Percentiles rank a stretch among this genome's conserved stretches.
Evolutionary conservation across 2,113 vertebrate genomes (phyloP).

Genomic region (Apaloderma vittatum): DNA sequence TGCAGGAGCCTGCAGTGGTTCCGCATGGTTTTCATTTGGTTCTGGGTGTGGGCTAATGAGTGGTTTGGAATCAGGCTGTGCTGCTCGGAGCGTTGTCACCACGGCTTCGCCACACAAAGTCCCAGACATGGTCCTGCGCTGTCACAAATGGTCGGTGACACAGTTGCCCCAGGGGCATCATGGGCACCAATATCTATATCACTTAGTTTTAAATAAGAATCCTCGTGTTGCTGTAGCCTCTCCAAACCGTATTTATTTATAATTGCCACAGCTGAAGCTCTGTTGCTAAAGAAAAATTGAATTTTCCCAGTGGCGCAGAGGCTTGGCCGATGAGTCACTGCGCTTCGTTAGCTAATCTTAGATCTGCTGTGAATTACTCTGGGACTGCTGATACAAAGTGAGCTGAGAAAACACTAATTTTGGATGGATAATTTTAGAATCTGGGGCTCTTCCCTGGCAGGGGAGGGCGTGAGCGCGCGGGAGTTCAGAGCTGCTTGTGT

Average conservation of each 20-base stretch:
- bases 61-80: not conserved
- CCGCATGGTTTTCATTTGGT: not conserved
- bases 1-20: not conserved
- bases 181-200: accelerated
- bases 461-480: not conserved
- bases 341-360: not conserved
- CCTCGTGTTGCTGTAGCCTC: not conserved
- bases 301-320: not conserved
- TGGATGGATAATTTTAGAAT: not conserved
- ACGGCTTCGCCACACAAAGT: accelerated
- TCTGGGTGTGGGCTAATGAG: not conserved
- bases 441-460: conserved; percentile 3
- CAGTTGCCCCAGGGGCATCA: accelerated
- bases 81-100: not conserved
- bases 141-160: accelerated
- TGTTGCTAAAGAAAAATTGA: not conserved
- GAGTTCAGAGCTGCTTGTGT: not conserved
- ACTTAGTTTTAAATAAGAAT: not conserved
- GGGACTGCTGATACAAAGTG: not conserved
- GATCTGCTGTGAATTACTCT: not conserved
- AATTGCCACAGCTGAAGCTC: not conserved
- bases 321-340: conserved; percentile 32
- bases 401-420: not conserved
- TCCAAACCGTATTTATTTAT: not conserved
- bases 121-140: accelerated